These are phyloP conservation scores for Dioctria linearis DNA, from an alignment of 2,888 invertebrate species.

Conservation along the genomic window DNA sequence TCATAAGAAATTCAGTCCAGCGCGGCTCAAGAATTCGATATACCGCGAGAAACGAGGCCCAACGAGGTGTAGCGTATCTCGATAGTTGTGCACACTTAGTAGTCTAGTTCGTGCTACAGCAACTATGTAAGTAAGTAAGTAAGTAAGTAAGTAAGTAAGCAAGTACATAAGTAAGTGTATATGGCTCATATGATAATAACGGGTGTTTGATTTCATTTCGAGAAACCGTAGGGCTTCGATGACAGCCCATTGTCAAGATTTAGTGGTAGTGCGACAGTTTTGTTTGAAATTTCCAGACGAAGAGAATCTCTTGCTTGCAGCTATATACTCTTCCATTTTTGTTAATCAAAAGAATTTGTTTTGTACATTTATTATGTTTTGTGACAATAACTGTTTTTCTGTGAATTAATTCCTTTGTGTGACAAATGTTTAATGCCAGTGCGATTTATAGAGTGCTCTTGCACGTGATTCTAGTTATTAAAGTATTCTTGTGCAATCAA, in stretches of 20 bases:
- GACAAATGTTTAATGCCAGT: conserved; percentile 31
- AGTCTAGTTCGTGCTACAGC: conserved; percentile 25
- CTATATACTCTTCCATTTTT: too few relatives aligned
- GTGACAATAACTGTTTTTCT: not conserved
- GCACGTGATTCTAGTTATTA: conserved; percentile 9
- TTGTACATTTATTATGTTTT: conserved; percentile 22
- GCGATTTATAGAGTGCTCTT: conserved; percentile 17
- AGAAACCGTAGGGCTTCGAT: conserved; percentile 37
- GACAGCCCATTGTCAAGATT: not conserved
- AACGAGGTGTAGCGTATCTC: conserved; percentile 17
- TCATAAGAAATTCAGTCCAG: conserved; percentile 44
- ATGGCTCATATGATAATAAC: conserved; percentile 44
- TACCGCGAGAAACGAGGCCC: conserved; percentile 12
- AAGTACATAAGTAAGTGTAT: not conserved
- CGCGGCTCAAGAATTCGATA: conserved; percentile 40
- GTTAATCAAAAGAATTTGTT: not conserved
- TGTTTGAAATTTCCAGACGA: not conserved
- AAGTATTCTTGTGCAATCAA: conserved; percentile 16
- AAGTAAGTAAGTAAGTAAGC: too few relatives aligned
- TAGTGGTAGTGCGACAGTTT: too few relatives aligned
- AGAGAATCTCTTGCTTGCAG: too few relatives aligned
- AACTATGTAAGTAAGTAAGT: not conserved
- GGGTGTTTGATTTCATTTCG: conserved; percentile 46
- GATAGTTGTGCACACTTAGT: conserved; percentile 19
- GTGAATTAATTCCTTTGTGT: not conserved